These are phyloP conservation scores for Eira barbara DNA, from an alignment of 2,113 vertebrate genomes.

Conservation along the genomic window DNA sequence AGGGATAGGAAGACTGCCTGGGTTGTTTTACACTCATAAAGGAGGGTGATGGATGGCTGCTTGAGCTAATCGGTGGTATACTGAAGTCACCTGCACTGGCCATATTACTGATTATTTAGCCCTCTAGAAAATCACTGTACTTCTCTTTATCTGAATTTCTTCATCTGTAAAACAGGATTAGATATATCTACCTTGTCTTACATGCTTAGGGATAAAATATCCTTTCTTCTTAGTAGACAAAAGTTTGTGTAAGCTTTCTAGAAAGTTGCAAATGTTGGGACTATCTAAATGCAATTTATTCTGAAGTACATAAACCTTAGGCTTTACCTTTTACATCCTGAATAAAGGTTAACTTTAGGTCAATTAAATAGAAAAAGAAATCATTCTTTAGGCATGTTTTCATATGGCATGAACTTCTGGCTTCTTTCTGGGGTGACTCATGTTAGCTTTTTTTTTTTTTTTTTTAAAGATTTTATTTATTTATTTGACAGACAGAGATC, in stretches of 20 bases:
- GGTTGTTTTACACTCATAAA: not conserved
- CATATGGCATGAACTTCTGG: not conserved
- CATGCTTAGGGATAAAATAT: conserved; percentile 27
- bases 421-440: conserved; percentile 33
- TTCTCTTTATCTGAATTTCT: not conserved
- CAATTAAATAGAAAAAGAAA: conserved; percentile 40
- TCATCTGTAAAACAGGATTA: not conserved
- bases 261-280: not conserved
- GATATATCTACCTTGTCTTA: not conserved
- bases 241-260: conserved; percentile 21
- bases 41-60: not conserved
- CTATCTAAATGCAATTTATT: conserved; percentile 9
- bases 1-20: not conserved
- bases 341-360: conserved; percentile 37
- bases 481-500: no score
- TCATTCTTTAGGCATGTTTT: not conserved
- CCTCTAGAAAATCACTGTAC: not conserved
- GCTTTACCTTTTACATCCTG: conserved; percentile 6
- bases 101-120: not conserved
- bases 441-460: not conserved
- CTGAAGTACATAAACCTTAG: not conserved
- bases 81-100: not conserved
- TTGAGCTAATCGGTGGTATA: not conserved
- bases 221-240: conserved; percentile 7
- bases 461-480: no score